Evolutionary conservation across 2,113 vertebrate genomes (phyloP).

Genomic region (Serinus canaria): DNA sequence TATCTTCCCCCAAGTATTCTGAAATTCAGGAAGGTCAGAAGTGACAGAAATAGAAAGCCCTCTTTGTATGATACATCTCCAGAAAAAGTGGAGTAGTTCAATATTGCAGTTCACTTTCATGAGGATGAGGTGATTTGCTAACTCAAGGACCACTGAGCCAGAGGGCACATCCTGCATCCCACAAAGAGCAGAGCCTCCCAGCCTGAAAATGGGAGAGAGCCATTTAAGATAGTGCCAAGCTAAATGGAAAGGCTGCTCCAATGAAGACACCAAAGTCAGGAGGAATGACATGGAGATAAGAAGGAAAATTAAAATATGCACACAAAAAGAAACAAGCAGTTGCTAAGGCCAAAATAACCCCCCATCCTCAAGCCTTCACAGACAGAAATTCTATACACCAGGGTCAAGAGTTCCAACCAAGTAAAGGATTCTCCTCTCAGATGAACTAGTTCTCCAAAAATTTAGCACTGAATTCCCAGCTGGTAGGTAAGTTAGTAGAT

Average conservation of each 20-base stretch:
- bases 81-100: neutral
- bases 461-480: neutral
- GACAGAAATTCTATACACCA: neutral
- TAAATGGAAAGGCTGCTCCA: neutral
- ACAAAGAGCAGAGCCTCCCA: neutral
- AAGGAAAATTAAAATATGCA: neutral
- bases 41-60: neutral
- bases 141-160: neutral
- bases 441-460: neutral
- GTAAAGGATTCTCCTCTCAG: neutral
- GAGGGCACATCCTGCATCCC: neutral
- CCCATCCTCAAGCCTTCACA: neutral
- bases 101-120: neutral
- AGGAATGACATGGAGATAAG: neutral
- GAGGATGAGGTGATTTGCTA: neutral
- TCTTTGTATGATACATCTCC: neutral
- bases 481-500: neutral
- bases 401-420: neutral
- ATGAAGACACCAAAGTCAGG: neutral
- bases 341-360: neutral
- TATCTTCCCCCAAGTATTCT: constrained; percentile 25
- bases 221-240: neutral
- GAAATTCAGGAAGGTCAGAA: constrained; percentile 27
- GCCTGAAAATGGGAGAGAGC: neutral
- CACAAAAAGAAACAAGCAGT: neutral